These are phyloP conservation scores for Gobionotothen gibberifrons DNA, from an alignment of 2,797 vertebrate species.

Conservation along the genomic window DNA sequence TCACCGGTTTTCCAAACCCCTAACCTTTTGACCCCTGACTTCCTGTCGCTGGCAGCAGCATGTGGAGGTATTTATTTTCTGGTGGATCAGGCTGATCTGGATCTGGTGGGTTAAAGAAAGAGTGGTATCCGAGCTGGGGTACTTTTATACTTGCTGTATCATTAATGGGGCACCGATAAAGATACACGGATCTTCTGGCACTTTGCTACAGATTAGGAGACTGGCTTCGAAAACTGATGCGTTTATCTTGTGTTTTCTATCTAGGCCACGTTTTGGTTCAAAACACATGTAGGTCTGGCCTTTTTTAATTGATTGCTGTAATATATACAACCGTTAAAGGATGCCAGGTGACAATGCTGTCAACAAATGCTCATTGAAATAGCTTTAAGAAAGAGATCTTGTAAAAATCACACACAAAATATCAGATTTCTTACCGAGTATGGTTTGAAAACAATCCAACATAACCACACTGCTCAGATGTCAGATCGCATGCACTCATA, in stretches of 20 bases:
- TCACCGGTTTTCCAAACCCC: constrained; percentile 63
- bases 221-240: constrained; percentile 76
- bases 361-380: neutral
- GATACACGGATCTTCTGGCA: constrained; percentile 74
- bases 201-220: constrained; percentile 71
- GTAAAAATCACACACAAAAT: neutral
- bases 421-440: constrained; percentile 11
- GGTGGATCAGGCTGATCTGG: constrained; percentile 54
- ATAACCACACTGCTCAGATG: constrained; percentile 32
- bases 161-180: constrained; percentile 81
- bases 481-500: constrained; percentile 45
- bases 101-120: constrained; percentile 74
- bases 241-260: constrained; percentile 78
- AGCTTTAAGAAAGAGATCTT: neutral
- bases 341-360: neutral
- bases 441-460: constrained; percentile 32
- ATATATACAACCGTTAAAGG: constrained; percentile 37
- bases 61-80: constrained; percentile 67
- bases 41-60: constrained; percentile 37
- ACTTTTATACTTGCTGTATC: constrained; percentile 83
- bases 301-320: constrained; percentile 64
- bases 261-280: constrained; percentile 79
- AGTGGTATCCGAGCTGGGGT: constrained; percentile 73
- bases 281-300: constrained; percentile 76
- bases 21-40: constrained; percentile 72